A percentile compares a stretch with the other conserved stretches of the same genome.
These are phyloP conservation scores for Lumbricus terrestris DNA, from an alignment of 2,888 invertebrate species.

Conservation along the genomic window DNA sequence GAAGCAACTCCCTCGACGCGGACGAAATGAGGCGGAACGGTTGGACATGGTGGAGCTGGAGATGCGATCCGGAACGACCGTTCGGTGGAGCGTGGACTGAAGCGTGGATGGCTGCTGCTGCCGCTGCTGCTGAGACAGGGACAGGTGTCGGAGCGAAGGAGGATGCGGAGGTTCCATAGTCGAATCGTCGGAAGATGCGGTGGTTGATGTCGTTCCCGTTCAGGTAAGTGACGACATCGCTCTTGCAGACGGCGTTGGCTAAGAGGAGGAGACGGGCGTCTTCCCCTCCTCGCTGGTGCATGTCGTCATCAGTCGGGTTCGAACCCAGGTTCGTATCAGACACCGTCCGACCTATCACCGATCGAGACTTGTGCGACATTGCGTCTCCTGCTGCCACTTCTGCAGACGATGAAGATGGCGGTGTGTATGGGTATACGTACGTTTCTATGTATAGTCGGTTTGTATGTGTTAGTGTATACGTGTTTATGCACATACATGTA, in stretches of 20 bases:
- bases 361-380: not conserved
- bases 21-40: slow-evolving; percentile 5
- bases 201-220: slow-evolving; percentile 8
- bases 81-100: not conserved
- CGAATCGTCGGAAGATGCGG: not conserved
- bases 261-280: not conserved
- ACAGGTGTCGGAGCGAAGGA: not conserved
- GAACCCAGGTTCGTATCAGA: slow-evolving; percentile 7
- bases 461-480: not conserved
- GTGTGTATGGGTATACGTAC: not conserved
- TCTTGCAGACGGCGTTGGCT: not conserved
- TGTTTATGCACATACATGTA: not conserved
- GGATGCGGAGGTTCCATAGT: not conserved
- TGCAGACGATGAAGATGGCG: not conserved
- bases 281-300: not conserved
- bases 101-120: slow-evolving; percentile 4
- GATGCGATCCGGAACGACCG: not conserved
- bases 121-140: not conserved
- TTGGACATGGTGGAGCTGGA: not conserved
- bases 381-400: not conserved
- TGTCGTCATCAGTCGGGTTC: not conserved
- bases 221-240: slow-evolving; percentile 17
- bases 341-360: not conserved
- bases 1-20: not conserved
- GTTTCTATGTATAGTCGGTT: not conserved